Conservation (phyloP, 2,888 invertebrate species). For the Drosophila melanosoma region DNA sequence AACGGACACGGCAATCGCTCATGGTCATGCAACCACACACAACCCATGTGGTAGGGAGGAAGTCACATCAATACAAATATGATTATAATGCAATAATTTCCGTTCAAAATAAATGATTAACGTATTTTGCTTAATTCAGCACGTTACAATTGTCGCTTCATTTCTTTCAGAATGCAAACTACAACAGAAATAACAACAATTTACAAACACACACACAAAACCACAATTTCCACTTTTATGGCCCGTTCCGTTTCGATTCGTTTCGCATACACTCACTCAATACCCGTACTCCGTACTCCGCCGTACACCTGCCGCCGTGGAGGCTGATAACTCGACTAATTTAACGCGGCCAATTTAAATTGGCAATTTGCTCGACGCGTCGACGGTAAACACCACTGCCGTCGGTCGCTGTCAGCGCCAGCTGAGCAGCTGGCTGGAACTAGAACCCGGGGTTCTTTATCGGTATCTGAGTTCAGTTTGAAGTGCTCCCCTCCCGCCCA, state of each 20-base stretch:
- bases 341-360: conserved; percentile 84
- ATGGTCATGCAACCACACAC: conserved; percentile 1
- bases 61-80: background rate
- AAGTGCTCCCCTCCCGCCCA: conserved; percentile 37
- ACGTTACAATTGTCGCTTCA: conserved; percentile 65
- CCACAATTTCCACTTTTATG: conserved; percentile 4
- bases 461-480: conserved; percentile 56
- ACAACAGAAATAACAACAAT: conserved; percentile 3
- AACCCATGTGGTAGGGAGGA: background rate
- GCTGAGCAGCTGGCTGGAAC: conserved; percentile 36
- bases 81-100: conserved; percentile 39
- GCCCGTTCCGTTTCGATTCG: conserved; percentile 3
- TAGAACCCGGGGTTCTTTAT: conserved; percentile 49
- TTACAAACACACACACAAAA: background rate
- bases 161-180: conserved; percentile 7
- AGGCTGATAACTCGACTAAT: conserved; percentile 85
- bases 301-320: conserved; percentile 81
- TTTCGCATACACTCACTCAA: conserved; percentile 22
- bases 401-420: conserved; percentile 20
- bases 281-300: conserved; percentile 33
- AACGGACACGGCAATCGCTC: conserved; percentile 30
- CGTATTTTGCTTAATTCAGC: conserved; percentile 32
- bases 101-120: conserved; percentile 11
- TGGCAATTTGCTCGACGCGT: conserved; percentile 80
- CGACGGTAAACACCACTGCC: conserved; percentile 22